These are phyloP conservation scores for Synergus laeviventris DNA, from an alignment of 2,888 invertebrate species.

Conservation along the genomic window DNA sequence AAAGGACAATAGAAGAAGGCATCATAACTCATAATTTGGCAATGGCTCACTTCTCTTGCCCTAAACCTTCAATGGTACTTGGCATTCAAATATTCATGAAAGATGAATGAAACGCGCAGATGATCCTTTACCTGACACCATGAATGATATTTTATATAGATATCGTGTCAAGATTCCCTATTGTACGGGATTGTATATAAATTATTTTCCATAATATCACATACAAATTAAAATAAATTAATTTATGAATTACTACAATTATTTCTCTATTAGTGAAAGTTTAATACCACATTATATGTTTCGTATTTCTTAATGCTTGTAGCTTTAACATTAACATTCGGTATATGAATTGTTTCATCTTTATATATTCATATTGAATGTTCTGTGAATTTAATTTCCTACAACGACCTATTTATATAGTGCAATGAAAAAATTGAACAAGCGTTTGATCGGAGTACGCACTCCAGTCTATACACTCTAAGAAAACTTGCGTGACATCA, in stretches of 20 bases:
- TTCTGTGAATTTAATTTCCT: conserved; percentile 9
- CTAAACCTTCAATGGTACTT: too few relatives aligned
- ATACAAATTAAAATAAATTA: too few relatives aligned
- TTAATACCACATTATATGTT: background rate
- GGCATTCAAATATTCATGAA: background rate
- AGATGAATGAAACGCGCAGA: background rate
- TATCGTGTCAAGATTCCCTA: background rate
- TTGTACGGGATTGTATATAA: too few relatives aligned
- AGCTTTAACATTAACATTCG: background rate
- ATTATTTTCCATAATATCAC: too few relatives aligned
- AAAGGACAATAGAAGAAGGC: background rate
- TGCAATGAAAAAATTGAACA: conserved; percentile 16
- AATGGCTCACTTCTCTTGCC: background rate
- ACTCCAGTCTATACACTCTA: conserved; percentile 14
- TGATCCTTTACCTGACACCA: background rate
- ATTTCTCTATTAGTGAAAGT: background rate
- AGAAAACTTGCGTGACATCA: conserved; percentile 30
- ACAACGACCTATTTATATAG: conserved; percentile 1
- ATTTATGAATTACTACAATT: background rate
- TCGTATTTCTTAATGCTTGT: conserved; percentile 37
- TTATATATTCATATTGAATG: background rate
- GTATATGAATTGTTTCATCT: conserved; percentile 7
- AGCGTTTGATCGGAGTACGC: conserved; percentile 10
- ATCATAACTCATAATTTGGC: background rate
- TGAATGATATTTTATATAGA: background rate